phyloP scores from a whole-genome alignment of 1,140 invertebrate genomes.

The Drosophila pseudoobscura region DNA sequence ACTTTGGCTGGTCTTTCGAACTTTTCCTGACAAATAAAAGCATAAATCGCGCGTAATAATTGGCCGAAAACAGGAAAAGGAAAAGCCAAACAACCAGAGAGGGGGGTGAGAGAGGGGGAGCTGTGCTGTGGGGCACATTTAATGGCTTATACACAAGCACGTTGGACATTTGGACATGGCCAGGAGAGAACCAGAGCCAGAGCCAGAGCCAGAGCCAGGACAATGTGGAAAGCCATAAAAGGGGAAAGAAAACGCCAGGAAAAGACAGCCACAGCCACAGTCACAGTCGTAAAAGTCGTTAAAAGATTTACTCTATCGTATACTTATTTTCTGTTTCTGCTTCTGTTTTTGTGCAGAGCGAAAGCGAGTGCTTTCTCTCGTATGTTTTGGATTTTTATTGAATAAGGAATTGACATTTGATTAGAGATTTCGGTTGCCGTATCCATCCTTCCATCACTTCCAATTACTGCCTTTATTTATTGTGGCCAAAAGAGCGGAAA shows the following conservation, averaged over 20 bases:
- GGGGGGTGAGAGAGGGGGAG: too few species aligned
- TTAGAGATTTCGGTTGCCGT: constrained; percentile 76
- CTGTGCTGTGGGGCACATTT: constrained; percentile 52
- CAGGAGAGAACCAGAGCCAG: constrained; percentile 24
- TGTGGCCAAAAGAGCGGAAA: constrained; percentile 52
- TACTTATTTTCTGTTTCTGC: constrained; percentile 28
- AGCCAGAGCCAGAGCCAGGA: constrained; percentile 7
- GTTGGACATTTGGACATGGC: constrained; percentile 50
- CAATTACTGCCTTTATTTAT: constrained; percentile 77
- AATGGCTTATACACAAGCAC: constrained; percentile 72
- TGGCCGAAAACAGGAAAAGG: constrained; percentile 65
- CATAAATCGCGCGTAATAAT: constrained; percentile 82
- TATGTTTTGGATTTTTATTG: constrained; percentile 66
- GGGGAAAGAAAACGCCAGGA: constrained; percentile 1
- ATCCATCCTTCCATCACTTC: constrained; percentile 75
- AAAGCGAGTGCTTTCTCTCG: constrained; percentile 26
- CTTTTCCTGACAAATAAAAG: constrained; percentile 71
- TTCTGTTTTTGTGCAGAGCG: constrained; percentile 1
- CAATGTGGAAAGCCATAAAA: constrained; percentile 39
- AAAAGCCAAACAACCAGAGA: constrained; percentile 44
- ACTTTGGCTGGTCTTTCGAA: constrained; percentile 23
- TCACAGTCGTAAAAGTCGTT: constrained; percentile 58
- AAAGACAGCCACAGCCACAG: constrained; percentile 14
- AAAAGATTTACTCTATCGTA: constrained; percentile 69
- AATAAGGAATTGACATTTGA: constrained; percentile 81